Evolutionary conservation across 2,888 invertebrate genomes (phyloP), one percentile per base, ranked within the genome.

Genomic region (Callyntrura sp.): DNA sequence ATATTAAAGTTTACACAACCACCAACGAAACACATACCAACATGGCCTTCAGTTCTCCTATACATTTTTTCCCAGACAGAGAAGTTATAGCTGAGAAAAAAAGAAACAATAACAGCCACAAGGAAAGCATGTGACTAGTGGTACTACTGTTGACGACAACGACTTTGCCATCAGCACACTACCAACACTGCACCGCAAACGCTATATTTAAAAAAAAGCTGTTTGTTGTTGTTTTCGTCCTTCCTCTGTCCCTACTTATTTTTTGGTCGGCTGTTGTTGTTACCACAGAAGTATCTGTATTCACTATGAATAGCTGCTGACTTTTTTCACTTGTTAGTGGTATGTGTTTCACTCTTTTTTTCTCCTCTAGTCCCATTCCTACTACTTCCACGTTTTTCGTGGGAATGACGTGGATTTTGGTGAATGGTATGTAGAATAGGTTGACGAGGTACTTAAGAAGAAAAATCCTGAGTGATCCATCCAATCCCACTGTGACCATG

Each of bases 391-490:
- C 48, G 45, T 73, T 45, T 43, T 73, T 23, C 48, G 12, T 73
- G 9, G 73, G 73, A 73, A 73, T 48, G 28, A 45, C 57, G 57
- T 43, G 51, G 76, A 35, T 51, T 76, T 76, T 76, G 51, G 78
- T 60, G 79, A 43, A 82, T 62, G 82, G 60, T 82, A 60, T 88
- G 82, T 12, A 70, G 70, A 76, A 81, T 81, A 68, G 89, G 89
- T 85, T 89, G 89, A 85, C 84, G 85, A 89, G 84, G 70, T 89
- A 89, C 89, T 89, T 89, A 81, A 83, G 86, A 88, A 85, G 89
- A 78, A 79, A 89, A 89, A 85, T 85, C 79, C 89, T 57, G 70
- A 78, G 85, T 89, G 89, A 89, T 89, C 89, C 85, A 89, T 89
- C 79, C 89, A 89, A 68, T 89, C 89, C 89, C 85, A 84, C 43